Evolutionary conservation across 2,888 invertebrate species (phyloP), one percentile per base, ranked within the genome.

Genomic region (Hydrotaea cyrtoneurina): DNA sequence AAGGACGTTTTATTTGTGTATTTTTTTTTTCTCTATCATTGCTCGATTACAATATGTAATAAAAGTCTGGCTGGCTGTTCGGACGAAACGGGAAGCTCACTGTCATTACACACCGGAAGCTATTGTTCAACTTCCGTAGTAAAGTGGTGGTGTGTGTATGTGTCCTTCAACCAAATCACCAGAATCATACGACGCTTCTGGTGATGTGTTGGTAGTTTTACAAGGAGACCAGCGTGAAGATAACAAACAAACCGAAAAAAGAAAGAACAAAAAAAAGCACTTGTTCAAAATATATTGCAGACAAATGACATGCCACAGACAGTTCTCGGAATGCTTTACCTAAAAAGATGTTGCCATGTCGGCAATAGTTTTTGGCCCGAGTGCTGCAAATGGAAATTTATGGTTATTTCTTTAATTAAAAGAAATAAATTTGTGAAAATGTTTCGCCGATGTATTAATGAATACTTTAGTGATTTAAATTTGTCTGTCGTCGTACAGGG

Each of bases 61-160:
- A 66, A 66, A 66, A 43, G 39, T 43, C 66, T 39, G 36, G n/a
- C 13, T 64, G 21, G 19, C 4, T 21, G 21, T 17, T 17, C 17
- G 23, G 21, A 69, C 46, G 39, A 2, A 46, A 17, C 46, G n/a
- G 10, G n/a, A 17, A 43, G 78, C 36, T 46, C 23, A 39, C 50
- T 72, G 75, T 64, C 53, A 66, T 72, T 64, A 43, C 57, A 26
- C 39, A 77, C 75, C 79, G 76, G 79, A 79, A 79, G 64, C 69
- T 69, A 66, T 79, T 78, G 76, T 76, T 53, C 64, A 64, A 79
- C 78, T 80, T 83, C 83, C 73, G 59, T 64, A 78, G 2, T 31
- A 31, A 7, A 31, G 31, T 31, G 31, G 31, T 31, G 7, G 31
- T 21, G 11, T 55, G 55, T 19, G 21, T 55, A 11, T 21, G 21